These are phyloP conservation scores for Sepiola atlantica DNA, from an alignment of 2,888 invertebrate species.

Conservation along the genomic window DNA sequence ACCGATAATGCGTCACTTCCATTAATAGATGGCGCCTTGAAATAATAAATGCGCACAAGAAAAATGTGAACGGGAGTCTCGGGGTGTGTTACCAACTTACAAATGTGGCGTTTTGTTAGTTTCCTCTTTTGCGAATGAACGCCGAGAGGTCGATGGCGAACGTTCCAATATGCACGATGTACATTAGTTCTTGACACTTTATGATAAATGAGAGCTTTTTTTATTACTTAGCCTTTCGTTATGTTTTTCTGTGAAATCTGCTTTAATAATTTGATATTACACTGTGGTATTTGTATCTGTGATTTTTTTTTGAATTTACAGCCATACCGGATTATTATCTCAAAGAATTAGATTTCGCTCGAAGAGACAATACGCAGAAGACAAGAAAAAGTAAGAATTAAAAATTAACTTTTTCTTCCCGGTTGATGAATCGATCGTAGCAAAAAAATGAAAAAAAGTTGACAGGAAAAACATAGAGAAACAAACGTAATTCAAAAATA, in stretches of 20 bases:
- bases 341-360: neutral
- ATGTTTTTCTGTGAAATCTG: neutral
- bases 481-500: neutral
- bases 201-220: neutral
- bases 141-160: neutral
- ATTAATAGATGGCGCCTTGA: neutral
- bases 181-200: neutral
- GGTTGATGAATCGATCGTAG: neutral
- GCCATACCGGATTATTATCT: slow-evolving; percentile 2
- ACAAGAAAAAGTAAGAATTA: neutral
- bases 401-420: neutral
- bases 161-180: neutral
- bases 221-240: neutral
- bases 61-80: neutral
- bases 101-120: neutral
- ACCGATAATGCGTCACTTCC: no score
- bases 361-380: neutral
- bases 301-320: neutral
- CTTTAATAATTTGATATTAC: neutral
- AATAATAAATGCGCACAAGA: neutral
- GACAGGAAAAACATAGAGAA: neutral
- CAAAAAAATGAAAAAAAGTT: neutral
- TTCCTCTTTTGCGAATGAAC: neutral
- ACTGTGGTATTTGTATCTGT: neutral
- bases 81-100: neutral